Base-by-base conservation (phyloP, 2,113 vertebrate species). In the Acanthochromis polyacanthus region DNA sequence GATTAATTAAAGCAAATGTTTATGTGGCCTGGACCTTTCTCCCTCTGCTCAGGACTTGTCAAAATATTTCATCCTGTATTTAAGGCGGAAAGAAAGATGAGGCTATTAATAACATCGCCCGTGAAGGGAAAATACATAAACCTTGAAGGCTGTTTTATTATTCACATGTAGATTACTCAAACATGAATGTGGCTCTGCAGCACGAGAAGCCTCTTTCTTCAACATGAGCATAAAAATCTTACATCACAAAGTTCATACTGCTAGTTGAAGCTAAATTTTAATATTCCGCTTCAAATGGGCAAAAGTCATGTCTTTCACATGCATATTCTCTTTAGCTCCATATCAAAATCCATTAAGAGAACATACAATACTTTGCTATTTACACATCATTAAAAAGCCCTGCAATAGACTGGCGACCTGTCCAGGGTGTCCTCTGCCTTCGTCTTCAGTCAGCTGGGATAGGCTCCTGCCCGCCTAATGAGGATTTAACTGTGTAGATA, bases 121-220 rank as follows among this genome's bases (percentile, higher is more conserved):
- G 72, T 86, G 78, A 84, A 92, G 63, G 72, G 68, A 90, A 90
- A 90, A 91, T 85, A 88, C 73, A 91, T 89, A 89, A 89, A 92
- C 78, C 91, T 91, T 91, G 86, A 91, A 89, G 82, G 85, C 86
- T 91, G 68, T 91, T 93, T 90, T 87, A 90, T 88, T 91, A 92
- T 92, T 93, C 91, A 91, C 88, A 89, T 85, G 71, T 84, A 89
- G 88, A 94, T 93, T 93, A 91, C 76, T 93, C 91, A 94, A 88
- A 91, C 73, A 74, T 53, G 69, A 82, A 73, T 60, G 81, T 62
- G 72, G 50, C 14, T 12, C 75, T 46, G 73, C 68, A 32, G 80
- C 67, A 71, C 50, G 5, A 52, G 61, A 82, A 78, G 78, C 40
- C 36, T 38, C 28, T 66, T 73, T 79, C 67, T 78, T 59, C 11